These are phyloP conservation scores for Calliphora vicina DNA, from an alignment of 1,140 invertebrate genomes.

Conservation along the genomic window DNA sequence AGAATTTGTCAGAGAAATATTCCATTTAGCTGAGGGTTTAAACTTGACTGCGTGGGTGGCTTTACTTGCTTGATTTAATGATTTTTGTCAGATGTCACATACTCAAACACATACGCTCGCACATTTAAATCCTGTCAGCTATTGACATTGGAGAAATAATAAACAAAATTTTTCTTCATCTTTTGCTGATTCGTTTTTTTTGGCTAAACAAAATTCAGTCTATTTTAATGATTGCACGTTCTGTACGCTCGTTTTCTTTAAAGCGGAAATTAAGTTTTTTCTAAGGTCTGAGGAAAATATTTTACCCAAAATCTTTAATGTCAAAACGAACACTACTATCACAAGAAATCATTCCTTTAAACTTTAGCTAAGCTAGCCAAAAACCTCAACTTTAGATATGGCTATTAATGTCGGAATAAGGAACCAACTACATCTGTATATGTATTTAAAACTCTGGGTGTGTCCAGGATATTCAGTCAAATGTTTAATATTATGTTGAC, in stretches of 20 bases:
- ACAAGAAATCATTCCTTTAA: no score
- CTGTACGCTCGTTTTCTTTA: neutral
- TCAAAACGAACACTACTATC: no score
- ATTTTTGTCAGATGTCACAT: neutral
- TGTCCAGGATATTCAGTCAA: no score
- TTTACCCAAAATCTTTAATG: no score
- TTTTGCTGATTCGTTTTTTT: no score
- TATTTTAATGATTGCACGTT: neutral
- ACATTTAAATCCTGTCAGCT: neutral
- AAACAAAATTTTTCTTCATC: neutral
- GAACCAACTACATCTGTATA: no score
- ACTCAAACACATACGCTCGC: neutral
- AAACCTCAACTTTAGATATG: no score
- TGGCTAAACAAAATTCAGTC: neutral
- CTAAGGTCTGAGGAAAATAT: no score
- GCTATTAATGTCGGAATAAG: no score
- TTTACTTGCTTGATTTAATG: neutral
- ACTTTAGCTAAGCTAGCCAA: no score
- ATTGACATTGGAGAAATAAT: neutral
- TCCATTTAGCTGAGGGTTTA: neutral
- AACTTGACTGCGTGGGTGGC: neutral
- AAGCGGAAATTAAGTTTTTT: neutral
- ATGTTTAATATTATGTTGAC: no score
- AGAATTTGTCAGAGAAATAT: neutral
- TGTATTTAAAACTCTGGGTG: no score